Base-by-base conservation (phyloP, 2,888 invertebrate genomes). In the Toxonevra muliebris region DNA sequence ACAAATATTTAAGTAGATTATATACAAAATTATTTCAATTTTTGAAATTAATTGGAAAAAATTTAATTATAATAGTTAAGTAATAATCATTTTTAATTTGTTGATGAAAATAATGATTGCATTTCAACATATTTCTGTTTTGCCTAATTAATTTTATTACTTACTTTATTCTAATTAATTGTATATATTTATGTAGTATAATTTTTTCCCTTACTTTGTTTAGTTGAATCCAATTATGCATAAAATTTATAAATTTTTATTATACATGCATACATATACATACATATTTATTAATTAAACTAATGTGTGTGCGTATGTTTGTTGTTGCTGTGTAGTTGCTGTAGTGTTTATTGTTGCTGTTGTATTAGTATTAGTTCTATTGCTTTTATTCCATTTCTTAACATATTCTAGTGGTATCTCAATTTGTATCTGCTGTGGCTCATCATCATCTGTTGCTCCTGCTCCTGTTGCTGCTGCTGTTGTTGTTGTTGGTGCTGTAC, bases 341-440 rank as follows among this genome's bases (percentile, higher is more conserved):
- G 65, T 12, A 12, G 48, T 19, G 58, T 43, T 13, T 59, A 65
- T 12, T 65, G 69, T 61, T 61, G 69, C 52, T 54, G 55, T 19
- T 40, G 58, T 53, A 1, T 15, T 55, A 61, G 69, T 59, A 76
- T 73, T 72, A 20, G 53, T 66, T 69, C 79, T 82, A 66, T 80
- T 81, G 69, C 80, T 82, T 67, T 82, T 81, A 53, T 82, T 74
- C 82, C 81, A 81, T 79, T 81, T 81, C 71, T 79, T 82, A 66
- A 82, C 79, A 69, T 81, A 81, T 70, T 78, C 81, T 78, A 81
- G 75, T 66, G 81, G 81, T 74, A 81, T 81, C 74, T 81, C 81
- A 69, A 81, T 81, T 73, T 81, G 81, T 66, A 81, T 82, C 75
- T 82, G 81, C 65, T 81, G 82, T 61, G 80, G 75, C 73, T 78